Evolutionary conservation across 1,140 invertebrate genomes (phyloP).

Genomic region (Ectropis grisescens): DNA sequence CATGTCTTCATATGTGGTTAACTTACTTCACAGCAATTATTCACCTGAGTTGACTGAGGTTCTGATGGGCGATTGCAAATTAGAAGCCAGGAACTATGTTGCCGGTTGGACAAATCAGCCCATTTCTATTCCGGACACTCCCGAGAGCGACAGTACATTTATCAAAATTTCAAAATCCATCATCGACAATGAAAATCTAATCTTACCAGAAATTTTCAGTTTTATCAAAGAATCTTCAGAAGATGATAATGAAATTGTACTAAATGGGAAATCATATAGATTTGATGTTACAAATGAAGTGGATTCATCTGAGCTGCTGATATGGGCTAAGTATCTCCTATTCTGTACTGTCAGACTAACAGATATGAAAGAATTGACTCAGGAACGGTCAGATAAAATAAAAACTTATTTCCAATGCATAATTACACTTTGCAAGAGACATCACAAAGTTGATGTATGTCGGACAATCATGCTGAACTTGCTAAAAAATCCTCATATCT

Average conservation of each 20-base stretch:
- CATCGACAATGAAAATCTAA: constrained; percentile 29
- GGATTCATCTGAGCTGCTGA: constrained; percentile 44
- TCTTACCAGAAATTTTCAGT: constrained; percentile 34
- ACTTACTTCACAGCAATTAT: constrained; percentile 59
- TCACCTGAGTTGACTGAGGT: constrained; percentile 49
- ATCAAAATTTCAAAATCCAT: constrained; percentile 40
- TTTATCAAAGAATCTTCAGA: constrained; percentile 20
- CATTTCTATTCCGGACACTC: constrained; percentile 25
- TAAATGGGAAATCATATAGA: constrained; percentile 25
- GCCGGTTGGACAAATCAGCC: constrained; percentile 41
- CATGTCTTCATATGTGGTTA: constrained; percentile 42
- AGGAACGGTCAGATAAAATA: constrained; percentile 31
- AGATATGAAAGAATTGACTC: constrained; percentile 32
- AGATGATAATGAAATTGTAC: constrained; percentile 22
- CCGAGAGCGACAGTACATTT: constrained; percentile 32
- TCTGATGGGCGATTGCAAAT: constrained; percentile 45
- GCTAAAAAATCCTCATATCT: constrained; percentile 67
- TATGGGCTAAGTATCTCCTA: constrained; percentile 56
- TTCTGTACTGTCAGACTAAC: constrained; percentile 48
- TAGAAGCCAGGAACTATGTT: constrained; percentile 51
- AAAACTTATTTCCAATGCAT: constrained; percentile 33
- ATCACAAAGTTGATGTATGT: constrained; percentile 32
- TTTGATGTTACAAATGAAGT: constrained; percentile 21
- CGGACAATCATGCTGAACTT: constrained; percentile 40
- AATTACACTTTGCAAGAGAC: constrained; percentile 33